phyloP scores from a whole-genome alignment of 2,113 vertebrate species.

The Cnemophilus loriae region DNA sequence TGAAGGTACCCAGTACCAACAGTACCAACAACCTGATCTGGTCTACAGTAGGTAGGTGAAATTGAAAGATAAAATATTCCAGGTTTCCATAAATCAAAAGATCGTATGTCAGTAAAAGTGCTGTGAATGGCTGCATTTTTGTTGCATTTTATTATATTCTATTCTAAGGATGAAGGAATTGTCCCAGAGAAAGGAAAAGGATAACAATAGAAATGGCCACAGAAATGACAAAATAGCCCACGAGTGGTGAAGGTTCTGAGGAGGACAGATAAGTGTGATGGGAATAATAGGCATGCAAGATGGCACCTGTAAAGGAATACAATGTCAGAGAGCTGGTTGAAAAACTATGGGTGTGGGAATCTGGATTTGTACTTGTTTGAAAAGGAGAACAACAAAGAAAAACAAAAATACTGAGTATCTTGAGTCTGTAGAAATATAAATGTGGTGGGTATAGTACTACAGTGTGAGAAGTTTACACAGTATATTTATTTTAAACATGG shows the following conservation, averaged over 20 bases:
- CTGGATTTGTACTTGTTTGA: not conserved
- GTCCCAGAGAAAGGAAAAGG: not conserved
- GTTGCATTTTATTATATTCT: not conserved
- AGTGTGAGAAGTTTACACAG: not conserved
- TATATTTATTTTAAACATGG: not conserved
- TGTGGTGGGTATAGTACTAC: rapidly evolving
- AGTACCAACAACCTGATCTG: not conserved
- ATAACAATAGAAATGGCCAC: not conserved
- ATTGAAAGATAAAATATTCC: not conserved
- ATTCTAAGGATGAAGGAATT: not conserved
- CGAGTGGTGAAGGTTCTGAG: not conserved
- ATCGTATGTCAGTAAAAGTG: not conserved
- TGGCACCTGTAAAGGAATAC: not conserved
- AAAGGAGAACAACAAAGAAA: not conserved
- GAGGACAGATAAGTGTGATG: not conserved
- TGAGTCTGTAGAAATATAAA: not conserved
- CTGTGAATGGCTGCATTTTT: not conserved
- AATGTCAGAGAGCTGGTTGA: not conserved
- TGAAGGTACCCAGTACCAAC: not conserved
- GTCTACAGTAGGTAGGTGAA: not conserved
- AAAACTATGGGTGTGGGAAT: not conserved
- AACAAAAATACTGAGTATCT: not conserved
- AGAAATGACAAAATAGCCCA: not conserved
- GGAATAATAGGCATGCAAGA: not conserved
- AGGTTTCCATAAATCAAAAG: not conserved